Conservation (phyloP, 2,888 invertebrate genomes). For the Julus scandinavius region DNA sequence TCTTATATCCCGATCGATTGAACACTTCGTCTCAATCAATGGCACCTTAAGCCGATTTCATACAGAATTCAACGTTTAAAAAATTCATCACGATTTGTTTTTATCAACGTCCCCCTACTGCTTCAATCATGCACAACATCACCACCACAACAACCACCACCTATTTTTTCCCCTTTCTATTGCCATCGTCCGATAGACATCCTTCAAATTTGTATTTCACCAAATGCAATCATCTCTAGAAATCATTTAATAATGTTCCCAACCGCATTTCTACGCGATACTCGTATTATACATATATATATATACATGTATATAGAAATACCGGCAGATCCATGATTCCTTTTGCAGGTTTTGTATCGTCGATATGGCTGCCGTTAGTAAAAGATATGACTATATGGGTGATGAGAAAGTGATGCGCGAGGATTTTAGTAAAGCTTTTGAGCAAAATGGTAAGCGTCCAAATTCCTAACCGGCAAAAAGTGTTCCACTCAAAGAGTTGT, state of each 20-base stretch:
- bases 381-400: no score
- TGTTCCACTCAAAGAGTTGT: no score
- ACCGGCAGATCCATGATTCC: neutral
- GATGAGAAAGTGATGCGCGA: no score
- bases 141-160: neutral
- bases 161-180: neutral
- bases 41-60: neutral
- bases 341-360: no score
- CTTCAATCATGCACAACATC: constrained; percentile 18
- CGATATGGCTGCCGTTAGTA: no score
- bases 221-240: constrained; percentile 26
- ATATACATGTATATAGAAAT: neutral
- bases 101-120: neutral
- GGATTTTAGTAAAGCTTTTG: no score
- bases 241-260: constrained; percentile 14
- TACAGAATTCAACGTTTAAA: neutral
- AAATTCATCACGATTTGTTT: neutral
- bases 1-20: neutral
- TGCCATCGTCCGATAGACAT: neutral
- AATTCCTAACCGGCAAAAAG: no score
- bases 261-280: constrained; percentile 7
- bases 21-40: neutral
- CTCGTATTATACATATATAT: constrained; percentile 5
- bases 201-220: neutral
- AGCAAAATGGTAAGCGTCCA: no score